Evolutionary conservation across 2,888 invertebrate species (phyloP).

Genomic region (Agonopterix arenella): DNA sequence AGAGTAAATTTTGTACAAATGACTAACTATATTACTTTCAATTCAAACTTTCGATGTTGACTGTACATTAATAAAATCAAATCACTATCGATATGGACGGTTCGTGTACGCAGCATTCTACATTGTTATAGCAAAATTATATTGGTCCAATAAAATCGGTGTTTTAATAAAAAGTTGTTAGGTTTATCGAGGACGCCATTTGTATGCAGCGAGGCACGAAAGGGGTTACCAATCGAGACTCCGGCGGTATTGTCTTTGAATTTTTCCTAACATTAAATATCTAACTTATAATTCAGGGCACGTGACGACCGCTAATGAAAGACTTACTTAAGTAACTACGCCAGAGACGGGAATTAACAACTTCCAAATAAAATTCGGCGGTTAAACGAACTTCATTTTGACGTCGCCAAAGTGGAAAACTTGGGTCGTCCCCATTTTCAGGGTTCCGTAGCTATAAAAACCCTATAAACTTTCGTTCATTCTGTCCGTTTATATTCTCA

Average conservation of each 20-base stretch:
- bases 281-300: conserved; percentile 57
- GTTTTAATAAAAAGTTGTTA: conserved; percentile 33
- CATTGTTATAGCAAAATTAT: conserved; percentile 4
- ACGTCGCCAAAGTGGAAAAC: conserved; percentile 67
- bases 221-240: conserved; percentile 37
- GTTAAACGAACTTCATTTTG: conserved; percentile 66
- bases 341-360: conserved; percentile 67
- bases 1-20: too few relatives aligned
- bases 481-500: too few relatives aligned
- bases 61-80: conserved; percentile 6
- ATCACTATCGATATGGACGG: conserved; percentile 4
- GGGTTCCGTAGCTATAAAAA: too few relatives aligned
- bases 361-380: conserved; percentile 69
- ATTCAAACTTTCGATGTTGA: too few relatives aligned
- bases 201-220: conserved; percentile 36
- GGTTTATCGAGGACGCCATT: conserved; percentile 23
- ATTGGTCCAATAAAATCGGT: conserved; percentile 15
- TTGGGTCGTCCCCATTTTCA: conserved; percentile 44
- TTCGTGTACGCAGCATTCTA: not conserved
- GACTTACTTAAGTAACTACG: conserved; percentile 67
- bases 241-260: conserved; percentile 41
- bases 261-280: conserved; percentile 51
- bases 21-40: too few relatives aligned
- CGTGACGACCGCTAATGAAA: conserved; percentile 71
- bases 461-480: too few relatives aligned